A percentile compares a stretch with the other conserved stretches of the same genome.
phyloP scores from a whole-genome alignment of 2,113 vertebrate species.

The Isichthys henryi region DNA sequence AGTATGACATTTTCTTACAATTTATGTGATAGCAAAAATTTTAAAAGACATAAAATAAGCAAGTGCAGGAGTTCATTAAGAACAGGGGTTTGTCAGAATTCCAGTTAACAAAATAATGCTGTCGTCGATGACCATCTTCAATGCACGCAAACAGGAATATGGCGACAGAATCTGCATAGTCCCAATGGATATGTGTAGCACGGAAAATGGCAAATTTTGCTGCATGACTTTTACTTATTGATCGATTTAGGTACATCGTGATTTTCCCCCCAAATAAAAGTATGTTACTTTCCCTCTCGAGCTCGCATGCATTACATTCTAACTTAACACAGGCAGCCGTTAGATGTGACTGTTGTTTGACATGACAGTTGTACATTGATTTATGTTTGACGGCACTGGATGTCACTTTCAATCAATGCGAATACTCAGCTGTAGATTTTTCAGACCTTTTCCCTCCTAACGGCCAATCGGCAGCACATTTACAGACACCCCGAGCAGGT shows the following conservation, averaged over 20 bases:
- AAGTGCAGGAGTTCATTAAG: not conserved
- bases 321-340: not conserved
- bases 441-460: too few relatives aligned
- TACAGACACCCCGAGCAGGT: not conserved
- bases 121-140: not conserved
- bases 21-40: not conserved
- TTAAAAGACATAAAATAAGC: not conserved
- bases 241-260: not conserved
- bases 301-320: not conserved
- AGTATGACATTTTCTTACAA: not conserved
- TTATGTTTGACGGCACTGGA: not conserved
- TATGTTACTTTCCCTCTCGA: not conserved
- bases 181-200: not conserved
- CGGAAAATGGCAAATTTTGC: not conserved
- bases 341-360: not conserved
- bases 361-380: not conserved
- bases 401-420: not conserved
- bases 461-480: not conserved
- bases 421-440: not conserved
- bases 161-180: not conserved
- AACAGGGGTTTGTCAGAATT: not conserved
- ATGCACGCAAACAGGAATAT: not conserved
- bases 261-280: too few relatives aligned
- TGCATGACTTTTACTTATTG: not conserved
- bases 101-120: not conserved